Evolutionary conservation across 2,113 vertebrate species (phyloP).

Genomic region (Campylorhamphus procurvoides): DNA sequence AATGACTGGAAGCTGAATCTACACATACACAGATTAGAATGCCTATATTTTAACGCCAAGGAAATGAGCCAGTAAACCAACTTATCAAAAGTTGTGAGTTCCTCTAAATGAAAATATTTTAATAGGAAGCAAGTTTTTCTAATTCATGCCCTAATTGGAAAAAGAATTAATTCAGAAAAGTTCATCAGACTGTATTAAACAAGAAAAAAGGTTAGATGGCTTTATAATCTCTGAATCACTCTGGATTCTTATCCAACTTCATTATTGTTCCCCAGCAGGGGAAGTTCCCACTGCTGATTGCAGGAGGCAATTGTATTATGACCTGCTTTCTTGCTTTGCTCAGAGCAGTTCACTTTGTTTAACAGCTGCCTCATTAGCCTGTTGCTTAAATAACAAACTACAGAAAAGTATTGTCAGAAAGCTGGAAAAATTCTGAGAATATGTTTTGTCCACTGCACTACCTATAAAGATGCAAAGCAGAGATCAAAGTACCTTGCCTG

Average conservation of each 20-base stretch:
- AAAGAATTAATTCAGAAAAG: slow-evolving; percentile 1
- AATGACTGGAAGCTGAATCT: neutral
- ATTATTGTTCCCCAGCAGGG: neutral
- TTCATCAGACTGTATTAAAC: neutral
- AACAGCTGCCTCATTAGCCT: neutral
- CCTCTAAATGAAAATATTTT: neutral
- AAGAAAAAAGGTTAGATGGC: neutral
- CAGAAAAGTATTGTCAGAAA: neutral
- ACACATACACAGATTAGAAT: neutral
- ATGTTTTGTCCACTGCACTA: neutral
- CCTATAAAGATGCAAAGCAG: neutral
- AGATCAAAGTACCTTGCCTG: neutral
- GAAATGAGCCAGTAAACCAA: neutral
- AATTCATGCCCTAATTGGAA: neutral
- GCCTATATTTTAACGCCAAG: neutral
- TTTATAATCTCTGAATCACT: neutral
- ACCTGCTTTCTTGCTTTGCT: neutral
- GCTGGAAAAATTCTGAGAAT: neutral
- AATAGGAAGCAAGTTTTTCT: neutral
- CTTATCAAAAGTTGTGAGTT: neutral
- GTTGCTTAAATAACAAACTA: slow-evolving; percentile 1
- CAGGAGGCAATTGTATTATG: neutral
- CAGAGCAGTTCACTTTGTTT: neutral
- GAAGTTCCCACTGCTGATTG: neutral
- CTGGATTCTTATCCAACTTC: neutral